These are phyloP conservation scores for Cyphomyrus discorhynchus DNA, from an alignment of 2,113 vertebrate genomes.

Conservation along the genomic window DNA sequence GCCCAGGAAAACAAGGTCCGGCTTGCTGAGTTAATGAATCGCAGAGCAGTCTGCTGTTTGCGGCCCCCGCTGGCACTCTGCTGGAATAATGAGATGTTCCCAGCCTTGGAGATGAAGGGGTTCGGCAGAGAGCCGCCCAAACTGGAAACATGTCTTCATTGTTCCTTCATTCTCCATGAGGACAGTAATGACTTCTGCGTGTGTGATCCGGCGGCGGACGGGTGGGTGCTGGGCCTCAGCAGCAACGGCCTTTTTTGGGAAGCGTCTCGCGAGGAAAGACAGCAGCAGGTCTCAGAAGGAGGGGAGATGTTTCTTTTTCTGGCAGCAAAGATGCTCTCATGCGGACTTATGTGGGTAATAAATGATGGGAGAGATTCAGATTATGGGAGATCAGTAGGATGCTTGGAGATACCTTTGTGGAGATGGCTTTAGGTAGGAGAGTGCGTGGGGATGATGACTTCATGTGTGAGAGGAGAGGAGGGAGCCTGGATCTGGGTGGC, in stretches of 20 bases:
- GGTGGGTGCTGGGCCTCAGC: background rate
- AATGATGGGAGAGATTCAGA: background rate
- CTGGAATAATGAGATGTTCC: constrained; percentile 14
- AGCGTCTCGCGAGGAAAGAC: background rate
- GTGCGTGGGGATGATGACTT: background rate
- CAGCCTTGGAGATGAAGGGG: constrained; percentile 12
- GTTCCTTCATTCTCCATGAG: background rate
- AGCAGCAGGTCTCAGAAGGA: background rate
- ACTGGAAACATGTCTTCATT: constrained; percentile 11
- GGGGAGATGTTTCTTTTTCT: background rate
- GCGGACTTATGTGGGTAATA: background rate
- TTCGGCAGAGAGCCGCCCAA: background rate
- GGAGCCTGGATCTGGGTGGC: background rate
- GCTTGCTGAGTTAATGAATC: constrained; percentile 35
- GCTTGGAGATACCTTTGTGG: background rate
- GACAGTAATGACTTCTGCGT: background rate
- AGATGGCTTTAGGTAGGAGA: background rate
- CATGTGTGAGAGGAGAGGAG: background rate
- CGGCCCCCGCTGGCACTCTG: constrained; percentile 13
- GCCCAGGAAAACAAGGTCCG: constrained; percentile 33
- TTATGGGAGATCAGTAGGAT: background rate
- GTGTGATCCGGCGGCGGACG: background rate
- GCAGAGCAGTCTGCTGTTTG: constrained; percentile 24
- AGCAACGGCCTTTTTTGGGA: background rate
- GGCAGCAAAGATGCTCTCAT: background rate